Percentiles rank a stretch among this genome's conserved stretches.
Evolutionary conservation across 2,888 invertebrate genomes (phyloP).

Genomic region (Parapristionchus giblindavisi): DNA sequence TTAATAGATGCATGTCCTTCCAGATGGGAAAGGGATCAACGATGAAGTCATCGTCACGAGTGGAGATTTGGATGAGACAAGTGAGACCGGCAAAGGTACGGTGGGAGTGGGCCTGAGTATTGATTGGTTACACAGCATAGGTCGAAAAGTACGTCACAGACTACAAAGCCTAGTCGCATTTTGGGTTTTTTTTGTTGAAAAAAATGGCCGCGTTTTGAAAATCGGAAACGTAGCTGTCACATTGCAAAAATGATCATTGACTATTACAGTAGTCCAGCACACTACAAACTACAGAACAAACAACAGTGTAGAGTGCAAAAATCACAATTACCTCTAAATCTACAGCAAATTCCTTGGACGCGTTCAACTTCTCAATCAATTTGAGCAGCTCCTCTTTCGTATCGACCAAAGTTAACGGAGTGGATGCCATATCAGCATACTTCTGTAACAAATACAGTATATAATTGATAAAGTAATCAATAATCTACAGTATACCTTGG

Average conservation of each 20-base stretch:
- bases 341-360: slow-evolving; percentile 82
- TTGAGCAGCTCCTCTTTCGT: slow-evolving; percentile 77
- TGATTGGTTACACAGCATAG: too few species aligned
- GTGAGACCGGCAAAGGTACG: slow-evolving; percentile 91
- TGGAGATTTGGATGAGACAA: slow-evolving; percentile 92
- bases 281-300: too few species aligned
- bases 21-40: slow-evolving; percentile 87
- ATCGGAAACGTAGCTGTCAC: too few species aligned
- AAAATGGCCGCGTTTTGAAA: too few species aligned
- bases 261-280: too few species aligned
- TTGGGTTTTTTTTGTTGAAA: too few species aligned
- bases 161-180: too few species aligned
- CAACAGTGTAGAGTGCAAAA: too few species aligned
- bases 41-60: slow-evolving; percentile 83
- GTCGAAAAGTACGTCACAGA: too few species aligned
- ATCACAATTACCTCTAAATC: slow-evolving; percentile 79
- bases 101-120: slow-evolving; percentile 87
- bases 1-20: slow-evolving; percentile 83
- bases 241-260: too few species aligned
- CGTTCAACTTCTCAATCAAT: slow-evolving; percentile 78
- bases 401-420: slow-evolving; percentile 79
- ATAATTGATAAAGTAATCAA: background rate
- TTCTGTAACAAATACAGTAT: slow-evolving; percentile 61
- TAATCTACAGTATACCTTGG: background rate
- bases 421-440: slow-evolving; percentile 76